phyloP scores from a whole-genome alignment of 2,797 vertebrate genomes.

The Triplophysa bombifrons region DNA sequence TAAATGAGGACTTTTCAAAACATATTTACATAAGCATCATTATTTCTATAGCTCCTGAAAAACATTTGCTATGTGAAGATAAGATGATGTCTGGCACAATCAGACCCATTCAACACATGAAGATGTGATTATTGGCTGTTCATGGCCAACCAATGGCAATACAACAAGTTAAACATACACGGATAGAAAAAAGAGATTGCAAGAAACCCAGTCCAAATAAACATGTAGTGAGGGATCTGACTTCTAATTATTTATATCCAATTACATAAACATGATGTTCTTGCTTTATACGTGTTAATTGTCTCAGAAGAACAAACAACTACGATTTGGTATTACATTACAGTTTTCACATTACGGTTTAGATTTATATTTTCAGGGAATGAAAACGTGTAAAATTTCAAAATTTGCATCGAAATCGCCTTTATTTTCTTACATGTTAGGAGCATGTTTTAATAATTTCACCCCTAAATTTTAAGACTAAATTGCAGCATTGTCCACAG shows the following conservation, averaged over 20 bases:
- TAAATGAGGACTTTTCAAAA: too few species aligned
- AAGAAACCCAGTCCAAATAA: neutral
- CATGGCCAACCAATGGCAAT: constrained; percentile 53
- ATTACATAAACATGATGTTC: too few species aligned
- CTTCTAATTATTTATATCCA: too few species aligned
- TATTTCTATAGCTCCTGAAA: neutral
- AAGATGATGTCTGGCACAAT: constrained; percentile 66
- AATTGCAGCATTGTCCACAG: neutral
- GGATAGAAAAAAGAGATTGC: neutral
- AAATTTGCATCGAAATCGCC: too few species aligned
- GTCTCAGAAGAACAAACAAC: too few species aligned
- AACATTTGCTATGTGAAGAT: constrained; percentile 5
- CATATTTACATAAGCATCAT: neutral
- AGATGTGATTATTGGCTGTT: constrained; percentile 60
- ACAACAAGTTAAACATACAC: constrained; percentile 23
- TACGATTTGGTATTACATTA: too few species aligned
- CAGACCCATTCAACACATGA: constrained; percentile 61
- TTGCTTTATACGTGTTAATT: too few species aligned
- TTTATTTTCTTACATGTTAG: too few species aligned
- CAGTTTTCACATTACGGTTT: too few species aligned
- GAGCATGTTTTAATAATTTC: too few species aligned
- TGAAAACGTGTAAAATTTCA: too few species aligned
- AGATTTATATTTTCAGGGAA: too few species aligned
- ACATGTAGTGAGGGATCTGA: neutral
- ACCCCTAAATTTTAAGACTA: neutral